phyloP scores from a whole-genome alignment of 2,888 invertebrate genomes.

The Brachyptera risi region DNA sequence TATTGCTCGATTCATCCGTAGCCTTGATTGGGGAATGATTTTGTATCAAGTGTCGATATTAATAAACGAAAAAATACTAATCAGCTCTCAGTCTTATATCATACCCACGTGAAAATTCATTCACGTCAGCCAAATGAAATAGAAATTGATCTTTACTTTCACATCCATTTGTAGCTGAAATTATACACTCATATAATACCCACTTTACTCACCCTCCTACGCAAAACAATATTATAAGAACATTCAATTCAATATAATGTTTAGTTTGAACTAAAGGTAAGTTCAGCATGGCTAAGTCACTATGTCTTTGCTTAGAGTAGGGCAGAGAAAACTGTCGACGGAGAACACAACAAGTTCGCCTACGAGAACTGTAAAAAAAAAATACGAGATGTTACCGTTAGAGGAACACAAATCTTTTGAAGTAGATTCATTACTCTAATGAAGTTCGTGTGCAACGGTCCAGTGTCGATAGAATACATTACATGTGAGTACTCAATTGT shows the following conservation, averaged over 20 bases:
- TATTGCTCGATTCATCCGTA: no score
- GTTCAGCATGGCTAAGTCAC: background rate
- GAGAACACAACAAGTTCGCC: background rate
- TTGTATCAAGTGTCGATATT: no score
- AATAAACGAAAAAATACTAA: no score
- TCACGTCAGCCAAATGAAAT: background rate
- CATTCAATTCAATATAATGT: background rate
- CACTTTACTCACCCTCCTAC: no score
- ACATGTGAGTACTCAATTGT: constrained; percentile 13
- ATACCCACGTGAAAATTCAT: no score
- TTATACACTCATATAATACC: no score
- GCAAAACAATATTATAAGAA: background rate
- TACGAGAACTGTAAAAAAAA: no score
- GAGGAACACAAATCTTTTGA: no score
- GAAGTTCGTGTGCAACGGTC: background rate
- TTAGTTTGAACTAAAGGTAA: constrained; percentile 4
- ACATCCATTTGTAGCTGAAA: constrained; percentile 14
- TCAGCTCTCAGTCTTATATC: no score
- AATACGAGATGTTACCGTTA: constrained; percentile 15
- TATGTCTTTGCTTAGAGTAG: constrained; percentile 7
- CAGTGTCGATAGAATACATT: background rate
- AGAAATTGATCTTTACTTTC: constrained; percentile 17
- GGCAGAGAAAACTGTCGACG: constrained; percentile 7
- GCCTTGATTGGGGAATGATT: no score
- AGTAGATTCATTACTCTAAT: constrained; percentile 6